A percentile compares a stretch with the other conserved stretches of the same genome.
These are phyloP conservation scores for Anthonomus grandis DNA, from an alignment of 1,140 invertebrate species.

Conservation along the genomic window DNA sequence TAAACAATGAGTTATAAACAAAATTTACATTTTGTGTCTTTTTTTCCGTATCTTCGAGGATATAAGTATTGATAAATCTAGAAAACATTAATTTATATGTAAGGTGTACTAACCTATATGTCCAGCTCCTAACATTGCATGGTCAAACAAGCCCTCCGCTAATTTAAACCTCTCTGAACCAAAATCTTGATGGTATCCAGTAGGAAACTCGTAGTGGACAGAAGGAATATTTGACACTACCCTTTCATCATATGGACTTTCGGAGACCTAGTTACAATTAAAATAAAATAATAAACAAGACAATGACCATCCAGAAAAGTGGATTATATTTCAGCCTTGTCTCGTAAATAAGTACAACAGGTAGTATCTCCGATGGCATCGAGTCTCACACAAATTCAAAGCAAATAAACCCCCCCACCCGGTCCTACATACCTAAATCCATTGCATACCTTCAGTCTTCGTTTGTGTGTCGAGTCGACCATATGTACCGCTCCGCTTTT, in stretches of 20 bases:
- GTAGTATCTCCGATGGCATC: too few relatives aligned
- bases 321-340: too few relatives aligned
- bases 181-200: constrained; percentile 91
- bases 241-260: constrained; percentile 79
- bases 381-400: too few relatives aligned
- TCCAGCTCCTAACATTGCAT: constrained; percentile 72
- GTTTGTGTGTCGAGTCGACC: too few relatives aligned
- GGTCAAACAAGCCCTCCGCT: constrained; percentile 89
- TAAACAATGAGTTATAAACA: too few relatives aligned
- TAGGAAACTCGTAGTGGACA: constrained; percentile 90
- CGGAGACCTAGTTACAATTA: constrained; percentile 64
- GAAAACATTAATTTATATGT: not conserved
- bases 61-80: not conserved
- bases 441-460: too few relatives aligned
- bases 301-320: too few relatives aligned
- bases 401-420: too few relatives aligned
- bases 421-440: too few relatives aligned
- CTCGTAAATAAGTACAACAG: too few relatives aligned
- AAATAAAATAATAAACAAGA: not conserved
- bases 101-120: constrained; percentile 55
- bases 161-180: constrained; percentile 82
- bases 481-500: too few relatives aligned
- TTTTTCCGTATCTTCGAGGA: too few relatives aligned
- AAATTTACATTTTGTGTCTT: not conserved
- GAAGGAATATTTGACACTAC: constrained; percentile 77